phyloP scores from a whole-genome alignment of 64 coral and sea anemone species.

The Pocillopora damicornis region DNA sequence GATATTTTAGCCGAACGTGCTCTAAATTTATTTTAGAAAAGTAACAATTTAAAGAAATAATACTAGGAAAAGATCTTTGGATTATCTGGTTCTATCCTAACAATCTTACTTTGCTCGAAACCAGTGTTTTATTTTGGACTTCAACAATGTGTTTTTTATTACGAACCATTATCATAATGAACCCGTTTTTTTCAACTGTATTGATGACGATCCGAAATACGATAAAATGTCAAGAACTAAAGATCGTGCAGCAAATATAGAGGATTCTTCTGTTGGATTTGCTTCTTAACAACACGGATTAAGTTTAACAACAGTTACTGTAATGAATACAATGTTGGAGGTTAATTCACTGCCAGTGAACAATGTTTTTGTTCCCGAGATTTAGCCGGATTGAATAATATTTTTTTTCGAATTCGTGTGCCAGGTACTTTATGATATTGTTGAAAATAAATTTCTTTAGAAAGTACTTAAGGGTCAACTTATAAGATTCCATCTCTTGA shows the following conservation, averaged over 20 bases:
- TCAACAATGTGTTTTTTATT: too few species aligned
- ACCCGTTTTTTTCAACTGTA: too few species aligned
- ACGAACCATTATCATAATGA: too few species aligned
- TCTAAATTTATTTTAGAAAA: background rate
- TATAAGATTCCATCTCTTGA: background rate
- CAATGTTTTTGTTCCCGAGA: background rate
- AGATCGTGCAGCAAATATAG: too few species aligned
- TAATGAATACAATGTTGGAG: background rate
- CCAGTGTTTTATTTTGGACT: too few species aligned
- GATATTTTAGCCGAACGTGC: background rate
- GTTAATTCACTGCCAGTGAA: background rate
- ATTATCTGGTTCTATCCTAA: too few species aligned
- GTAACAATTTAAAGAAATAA: background rate
- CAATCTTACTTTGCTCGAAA: too few species aligned
- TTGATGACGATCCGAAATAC: too few species aligned
- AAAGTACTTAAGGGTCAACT: background rate
- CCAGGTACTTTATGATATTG: background rate
- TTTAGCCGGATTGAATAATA: background rate
- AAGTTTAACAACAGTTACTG: background rate
- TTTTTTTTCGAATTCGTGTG: background rate
- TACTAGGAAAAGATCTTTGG: too few species aligned
- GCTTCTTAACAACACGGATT: too few species aligned
- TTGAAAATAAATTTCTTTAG: background rate
- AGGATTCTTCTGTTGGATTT: too few species aligned
- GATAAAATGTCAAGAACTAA: too few species aligned